These are phyloP conservation scores for Thalassaphorura encarpata DNA, from an alignment of 1,140 invertebrate species.

Conservation along the genomic window DNA sequence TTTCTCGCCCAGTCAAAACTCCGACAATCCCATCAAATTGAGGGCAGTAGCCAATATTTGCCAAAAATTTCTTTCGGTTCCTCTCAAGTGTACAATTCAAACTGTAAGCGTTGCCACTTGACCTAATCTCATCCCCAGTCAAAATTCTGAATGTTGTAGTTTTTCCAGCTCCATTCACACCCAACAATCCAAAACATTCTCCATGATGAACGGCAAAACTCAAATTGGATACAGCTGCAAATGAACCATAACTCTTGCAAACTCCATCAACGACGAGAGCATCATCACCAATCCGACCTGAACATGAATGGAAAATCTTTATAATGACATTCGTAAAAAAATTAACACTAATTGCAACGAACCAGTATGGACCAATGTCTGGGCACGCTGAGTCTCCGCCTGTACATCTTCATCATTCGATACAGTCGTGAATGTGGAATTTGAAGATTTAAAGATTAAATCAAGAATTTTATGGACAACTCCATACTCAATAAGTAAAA, in stretches of 20 bases:
- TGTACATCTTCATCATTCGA: slow-evolving; percentile 23
- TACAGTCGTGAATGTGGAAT: slow-evolving; percentile 5
- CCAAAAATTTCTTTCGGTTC: slow-evolving; percentile 17
- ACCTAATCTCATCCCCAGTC: slow-evolving; percentile 43
- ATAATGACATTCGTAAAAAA: background rate
- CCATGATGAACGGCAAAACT: slow-evolving; percentile 31
- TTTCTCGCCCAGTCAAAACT: slow-evolving; percentile 41
- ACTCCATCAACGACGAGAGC: slow-evolving; percentile 21
- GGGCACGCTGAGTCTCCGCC: slow-evolving; percentile 13
- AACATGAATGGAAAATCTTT: background rate
- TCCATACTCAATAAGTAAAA: slow-evolving; percentile 24
- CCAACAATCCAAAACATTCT: slow-evolving; percentile 35
- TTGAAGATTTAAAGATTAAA: slow-evolving; percentile 16
- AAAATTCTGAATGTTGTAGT: slow-evolving; percentile 37
- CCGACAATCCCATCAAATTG: slow-evolving; percentile 43
- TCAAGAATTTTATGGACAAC: slow-evolving; percentile 13
- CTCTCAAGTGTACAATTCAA: slow-evolving; percentile 44
- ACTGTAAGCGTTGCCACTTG: slow-evolving; percentile 35
- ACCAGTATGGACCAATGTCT: slow-evolving; percentile 11
- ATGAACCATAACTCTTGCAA: slow-evolving; percentile 27
- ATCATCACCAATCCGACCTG: slow-evolving; percentile 14
- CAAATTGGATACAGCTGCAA: slow-evolving; percentile 28
- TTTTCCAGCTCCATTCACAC: slow-evolving; percentile 36
- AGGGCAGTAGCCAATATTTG: slow-evolving; percentile 43
- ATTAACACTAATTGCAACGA: background rate